Evolutionary conservation across 2,888 invertebrate species (phyloP), one percentile per base, ranked within the genome.

Genomic region (Cremastobaeus sp.): DNA sequence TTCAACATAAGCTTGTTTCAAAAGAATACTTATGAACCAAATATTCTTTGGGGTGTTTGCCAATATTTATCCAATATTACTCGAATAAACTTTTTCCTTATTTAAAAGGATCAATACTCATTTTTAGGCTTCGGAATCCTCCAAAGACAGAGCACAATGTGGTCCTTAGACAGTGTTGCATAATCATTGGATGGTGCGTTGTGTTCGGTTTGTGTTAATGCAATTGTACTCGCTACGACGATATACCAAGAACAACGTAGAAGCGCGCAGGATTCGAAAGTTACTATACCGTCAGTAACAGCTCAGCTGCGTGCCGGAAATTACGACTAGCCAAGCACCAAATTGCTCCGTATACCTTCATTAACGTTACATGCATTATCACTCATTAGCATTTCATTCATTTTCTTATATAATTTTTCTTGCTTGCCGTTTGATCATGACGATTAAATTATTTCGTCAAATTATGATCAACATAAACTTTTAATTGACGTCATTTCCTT

Each of bases 251-350:
- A 52, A 89, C 86, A 20, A 90, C 89, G 66, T 90, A 91, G 91
- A 48, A 94, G 86, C 85, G 94, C 94, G 81, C 92, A 92, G 1
- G 93, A 93, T 15, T 92, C 93, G 85, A 94, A 94, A 0, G 93
- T 94, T 5, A 92, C 92, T 8, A 93, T 91, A 8, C 92, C 92
- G 79, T 92, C 92, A 93, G 88, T 83, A 93, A 92, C 41, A 92
- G 89, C 30, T 87, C 87, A 1, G 92, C 91, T 1, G 93, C 93
- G 28, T 89, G 89, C 78, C 90, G 89, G 86, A 93, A 93, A 83
- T 93, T 92, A 66, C 93, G 87, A 47, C 92, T 90, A 0, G 92
- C 90, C 88, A 94, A 89, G 77, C 90, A 90, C 86, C 93, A 93
- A 12, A 93, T 88, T 18, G 92, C 93, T 85, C 90, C 90, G 81